Evolutionary conservation across 2,888 invertebrate species (phyloP).

Genomic region (Clivina fossor): DNA sequence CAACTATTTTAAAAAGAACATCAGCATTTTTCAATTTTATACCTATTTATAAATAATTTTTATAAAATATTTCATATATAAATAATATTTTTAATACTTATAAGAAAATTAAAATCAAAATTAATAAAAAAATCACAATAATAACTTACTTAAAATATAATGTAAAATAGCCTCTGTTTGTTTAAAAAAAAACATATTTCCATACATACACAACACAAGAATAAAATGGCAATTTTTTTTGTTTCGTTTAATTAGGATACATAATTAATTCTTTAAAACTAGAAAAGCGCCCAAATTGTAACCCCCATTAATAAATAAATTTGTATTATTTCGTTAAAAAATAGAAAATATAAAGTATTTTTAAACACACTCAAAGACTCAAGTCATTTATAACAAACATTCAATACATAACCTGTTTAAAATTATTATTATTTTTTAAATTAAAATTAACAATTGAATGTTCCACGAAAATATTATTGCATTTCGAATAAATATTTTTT

Average conservation of each 20-base stretch:
- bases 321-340: not conserved
- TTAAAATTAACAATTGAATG: not conserved
- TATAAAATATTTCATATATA: conserved; percentile 25
- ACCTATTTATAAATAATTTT: conserved; percentile 15
- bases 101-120: conserved; percentile 19
- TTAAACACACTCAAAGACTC: not conserved
- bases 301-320: conserved; percentile 3
- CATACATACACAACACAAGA: conserved; percentile 4
- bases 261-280: not conserved
- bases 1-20: conserved; percentile 9
- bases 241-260: not conserved
- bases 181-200: not conserved
- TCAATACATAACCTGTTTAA: too few species aligned
- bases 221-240: not conserved
- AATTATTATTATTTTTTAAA: too few species aligned
- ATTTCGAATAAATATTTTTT: not conserved
- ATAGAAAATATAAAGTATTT: not conserved
- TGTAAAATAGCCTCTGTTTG: conserved; percentile 23
- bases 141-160: conserved; percentile 6
- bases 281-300: conserved; percentile 7
- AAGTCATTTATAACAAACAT: not conserved
- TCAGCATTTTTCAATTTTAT: not conserved
- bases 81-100: conserved; percentile 21
- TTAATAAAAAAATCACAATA: conserved; percentile 23
- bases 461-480: too few species aligned